Evolutionary conservation across 2,888 invertebrate genomes (phyloP), one percentile per base, ranked within the genome.

Genomic region (Teleogryllus oceanicus): DNA sequence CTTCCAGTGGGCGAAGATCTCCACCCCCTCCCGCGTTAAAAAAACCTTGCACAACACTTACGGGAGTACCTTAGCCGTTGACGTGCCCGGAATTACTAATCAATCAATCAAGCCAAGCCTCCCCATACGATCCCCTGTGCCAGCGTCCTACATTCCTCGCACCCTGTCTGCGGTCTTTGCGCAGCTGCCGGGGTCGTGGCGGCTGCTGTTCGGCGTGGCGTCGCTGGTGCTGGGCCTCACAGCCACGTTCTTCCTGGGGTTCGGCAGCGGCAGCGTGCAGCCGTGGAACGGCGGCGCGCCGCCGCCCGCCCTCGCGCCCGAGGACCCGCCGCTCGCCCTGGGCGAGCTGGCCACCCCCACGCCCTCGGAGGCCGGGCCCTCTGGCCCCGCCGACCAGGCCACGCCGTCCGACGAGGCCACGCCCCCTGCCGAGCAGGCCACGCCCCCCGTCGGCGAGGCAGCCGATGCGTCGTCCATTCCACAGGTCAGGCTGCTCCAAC

Each of bases 121-220:
- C 8, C 37, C 37, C 37, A 37, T 18, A 49, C 37, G n/a, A 49
- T n/a, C 16, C 13, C 49, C 74, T 75, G 21, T 75, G 50, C 62
- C 20, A 75, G 74, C 18, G 2, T 16, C 16, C 76, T 78, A 49
- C 78, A 18, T 81, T 50, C 16, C 18, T 74, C 74, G 20, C 79
- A 76, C 75, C 8, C 37, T 37, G 37, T 8, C 8, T 8, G 75
- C 21, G 78, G 78, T 83, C 76, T 79, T 49, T 74, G 84, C 85
- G 78, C 83, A 90, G 90, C 89, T 90, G 84, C 89, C 90, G 78
- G 89, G 89, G 13, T 90, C 89, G 84, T 91, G 91, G 91, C 86
- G 89, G 24, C 84, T 90, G 21, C 90, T 91, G 3, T 91, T 91
- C 83, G 90, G 90, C 0, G 89, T 89, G 8, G 90, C 90, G 2